Evolutionary conservation across 1,140 invertebrate species (phyloP).

Genomic region (Adoxophyes honmai): DNA sequence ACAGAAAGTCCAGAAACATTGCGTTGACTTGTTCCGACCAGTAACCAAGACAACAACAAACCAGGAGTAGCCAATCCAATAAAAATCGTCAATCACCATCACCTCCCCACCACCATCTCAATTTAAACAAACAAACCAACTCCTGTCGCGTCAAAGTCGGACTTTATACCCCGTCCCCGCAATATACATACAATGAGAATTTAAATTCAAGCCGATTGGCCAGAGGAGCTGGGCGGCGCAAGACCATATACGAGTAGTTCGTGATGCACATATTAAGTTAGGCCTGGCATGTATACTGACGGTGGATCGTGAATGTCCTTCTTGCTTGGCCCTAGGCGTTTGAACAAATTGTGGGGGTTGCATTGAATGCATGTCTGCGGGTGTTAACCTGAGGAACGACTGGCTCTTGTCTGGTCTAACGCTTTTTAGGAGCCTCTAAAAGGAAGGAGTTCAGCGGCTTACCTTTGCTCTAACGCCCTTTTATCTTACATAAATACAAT

Average conservation of each 20-base stretch:
- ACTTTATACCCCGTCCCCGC: conserved; percentile 61
- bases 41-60: too few species aligned
- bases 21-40: too few species aligned
- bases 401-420: too few species aligned
- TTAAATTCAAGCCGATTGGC: conserved; percentile 70
- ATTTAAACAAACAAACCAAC: neutral
- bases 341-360: conserved; percentile 7
- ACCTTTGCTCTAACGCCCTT: too few species aligned
- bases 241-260: conserved; percentile 62
- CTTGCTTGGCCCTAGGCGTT: conserved; percentile 4
- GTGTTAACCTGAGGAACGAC: neutral
- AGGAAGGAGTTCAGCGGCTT: too few species aligned
- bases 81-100: neutral
- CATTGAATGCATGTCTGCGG: neutral
- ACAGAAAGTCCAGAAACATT: too few species aligned
- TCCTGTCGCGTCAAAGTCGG: conserved; percentile 43
- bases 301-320: conserved; percentile 10
- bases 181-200: conserved; percentile 75
- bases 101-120: neutral
- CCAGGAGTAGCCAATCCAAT: too few species aligned
- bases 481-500: too few species aligned
- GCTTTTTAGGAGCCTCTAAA: too few species aligned
- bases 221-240: conserved; percentile 52
- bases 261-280: conserved; percentile 76
- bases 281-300: conserved; percentile 47